Evolutionary conservation across 2,888 invertebrate genomes (phyloP).

Genomic region (Chloroclysta siterata): DNA sequence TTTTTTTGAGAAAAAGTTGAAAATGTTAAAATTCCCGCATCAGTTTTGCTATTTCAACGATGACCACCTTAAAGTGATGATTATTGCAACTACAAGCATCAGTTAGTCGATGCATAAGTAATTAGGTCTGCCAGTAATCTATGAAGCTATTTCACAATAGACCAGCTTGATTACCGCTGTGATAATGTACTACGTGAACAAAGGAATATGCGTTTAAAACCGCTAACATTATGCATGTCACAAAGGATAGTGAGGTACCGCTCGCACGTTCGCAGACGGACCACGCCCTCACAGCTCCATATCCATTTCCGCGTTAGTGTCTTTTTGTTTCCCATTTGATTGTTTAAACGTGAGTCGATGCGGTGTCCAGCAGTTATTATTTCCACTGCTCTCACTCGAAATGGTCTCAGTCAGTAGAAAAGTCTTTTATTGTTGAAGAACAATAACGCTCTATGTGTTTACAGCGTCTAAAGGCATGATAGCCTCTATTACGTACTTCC

Average conservation of each 20-base stretch:
- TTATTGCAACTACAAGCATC: not conserved
- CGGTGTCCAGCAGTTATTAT: slow-evolving; percentile 79
- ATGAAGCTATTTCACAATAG: slow-evolving; percentile 7
- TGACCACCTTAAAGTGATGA: not conserved
- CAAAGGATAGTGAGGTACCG: slow-evolving; percentile 28
- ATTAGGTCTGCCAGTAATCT: not conserved
- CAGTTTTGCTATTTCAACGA: not conserved
- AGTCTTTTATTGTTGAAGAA: slow-evolving; percentile 83
- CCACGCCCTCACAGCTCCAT: slow-evolving; percentile 59
- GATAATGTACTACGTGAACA: slow-evolving; percentile 8
- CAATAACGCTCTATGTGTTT: slow-evolving; percentile 82
- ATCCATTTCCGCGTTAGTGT: slow-evolving; percentile 82
- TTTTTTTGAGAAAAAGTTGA: no score
- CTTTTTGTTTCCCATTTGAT: slow-evolving; percentile 83
- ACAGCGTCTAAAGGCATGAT: slow-evolving; percentile 78
- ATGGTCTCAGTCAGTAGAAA: slow-evolving; percentile 81
- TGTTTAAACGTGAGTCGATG: slow-evolving; percentile 84
- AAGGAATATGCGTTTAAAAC: not conserved
- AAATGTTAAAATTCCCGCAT: not conserved
- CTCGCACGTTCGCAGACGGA: slow-evolving; percentile 44
- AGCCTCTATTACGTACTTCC: slow-evolving; percentile 70
- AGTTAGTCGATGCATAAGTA: not conserved
- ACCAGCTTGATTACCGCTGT: slow-evolving; percentile 1
- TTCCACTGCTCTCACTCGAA: slow-evolving; percentile 79
- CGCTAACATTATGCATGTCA: slow-evolving; percentile 1